These are phyloP conservation scores for Acrobasis suavella DNA, from an alignment of 2,888 invertebrate species.

Conservation along the genomic window DNA sequence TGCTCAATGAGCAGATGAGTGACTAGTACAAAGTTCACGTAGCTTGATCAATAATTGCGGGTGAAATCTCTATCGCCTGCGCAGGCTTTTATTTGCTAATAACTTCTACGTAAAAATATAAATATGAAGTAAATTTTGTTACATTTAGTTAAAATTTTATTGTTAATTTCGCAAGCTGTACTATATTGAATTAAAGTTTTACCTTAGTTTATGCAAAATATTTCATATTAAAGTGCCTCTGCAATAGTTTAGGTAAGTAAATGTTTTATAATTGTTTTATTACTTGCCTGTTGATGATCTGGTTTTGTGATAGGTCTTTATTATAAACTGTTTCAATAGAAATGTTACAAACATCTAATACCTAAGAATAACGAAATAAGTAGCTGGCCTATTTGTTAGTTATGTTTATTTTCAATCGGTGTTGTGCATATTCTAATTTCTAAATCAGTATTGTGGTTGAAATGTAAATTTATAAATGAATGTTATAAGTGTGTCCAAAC, in stretches of 20 bases:
- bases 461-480: neutral
- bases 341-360: neutral
- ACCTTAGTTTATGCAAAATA: neutral
- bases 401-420: neutral
- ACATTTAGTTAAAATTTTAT: neutral
- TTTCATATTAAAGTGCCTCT: slow-evolving; percentile 6
- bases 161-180: neutral
- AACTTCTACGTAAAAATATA: neutral
- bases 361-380: neutral
- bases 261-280: neutral
- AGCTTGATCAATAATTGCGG: too few species aligned
- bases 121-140: neutral
- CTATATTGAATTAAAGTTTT: neutral
- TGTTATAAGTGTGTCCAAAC: neutral
- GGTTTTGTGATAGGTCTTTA: slow-evolving; percentile 2
- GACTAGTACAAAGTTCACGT: too few species aligned
- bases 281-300: slow-evolving; percentile 6
- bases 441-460: slow-evolving; percentile 12
- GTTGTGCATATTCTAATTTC: slow-evolving; percentile 4
- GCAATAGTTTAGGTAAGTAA: neutral
- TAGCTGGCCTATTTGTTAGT: slow-evolving; percentile 11
- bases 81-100: too few species aligned
- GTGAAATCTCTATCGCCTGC: too few species aligned
- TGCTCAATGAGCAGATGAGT: too few species aligned
- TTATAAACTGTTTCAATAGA: neutral